Evolutionary conservation across 2,113 vertebrate genomes (phyloP), one percentile per base, ranked within the genome.

Genomic region (Elephantulus edwardii): DNA sequence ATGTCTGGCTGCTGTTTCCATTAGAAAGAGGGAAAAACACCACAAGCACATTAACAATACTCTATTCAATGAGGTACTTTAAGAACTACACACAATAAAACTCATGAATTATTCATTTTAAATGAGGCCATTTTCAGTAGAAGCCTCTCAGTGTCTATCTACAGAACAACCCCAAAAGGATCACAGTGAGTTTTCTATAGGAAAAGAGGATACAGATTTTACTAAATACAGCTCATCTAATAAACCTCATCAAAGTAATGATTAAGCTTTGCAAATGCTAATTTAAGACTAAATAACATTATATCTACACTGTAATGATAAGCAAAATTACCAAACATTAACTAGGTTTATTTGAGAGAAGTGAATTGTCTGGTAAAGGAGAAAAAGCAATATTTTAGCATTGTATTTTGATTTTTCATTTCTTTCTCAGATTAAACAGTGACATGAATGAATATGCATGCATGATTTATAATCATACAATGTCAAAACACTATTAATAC

Each of bases 51-150:
- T 28, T 83, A 92, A n/a, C 30, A 86, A 66, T 81, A 68, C 33
- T 38, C 81, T 84, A 82, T 71, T 22, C 35, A 58, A 16, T 19
- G 8, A 88, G 33, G 28, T 77, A 40, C 71, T 71, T 86, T 50
- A 83, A 86, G 56, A 91, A 90, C 14, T 60, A 88, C 10, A 68
- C 50, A 77, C 90, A 93, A 88, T 54, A 82, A 85, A 88, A 12
- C 6, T 62, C 16, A 58, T 88, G 75, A 72, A 88, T 85, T 84
- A 83, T 88, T 94, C 60, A 88, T 74, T 93, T 79, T 54, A 68
- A 46, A 60, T 79, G 60, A 88, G 26, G 22, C 1, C 7, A 90
- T 93, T 91, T n/a, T 93, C 44, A 56, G 28, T 72, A 83, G 11
- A 93, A 89, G 12, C 50, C 85, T 14, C 9, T 75, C n/a, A 35